Conservation (phyloP, 53 echinoderm and acorn worm genomes). For the Stichopus horrens region DNA sequence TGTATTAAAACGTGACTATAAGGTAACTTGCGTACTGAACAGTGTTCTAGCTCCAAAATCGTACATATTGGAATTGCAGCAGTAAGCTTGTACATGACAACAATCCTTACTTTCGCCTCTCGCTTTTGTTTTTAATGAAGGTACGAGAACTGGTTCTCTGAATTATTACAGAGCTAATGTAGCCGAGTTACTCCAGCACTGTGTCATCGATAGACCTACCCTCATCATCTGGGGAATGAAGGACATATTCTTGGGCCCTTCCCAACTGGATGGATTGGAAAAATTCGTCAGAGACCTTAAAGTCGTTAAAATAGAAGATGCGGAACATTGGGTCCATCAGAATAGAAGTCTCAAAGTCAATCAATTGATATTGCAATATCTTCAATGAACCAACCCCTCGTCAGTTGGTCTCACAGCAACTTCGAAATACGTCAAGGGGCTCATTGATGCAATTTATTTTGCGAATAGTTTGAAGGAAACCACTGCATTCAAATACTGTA, state of each 20-base stretch:
- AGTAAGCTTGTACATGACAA: no score
- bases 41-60: no score
- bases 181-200: neutral
- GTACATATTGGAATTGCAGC: no score
- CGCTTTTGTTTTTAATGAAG: slow-evolving; percentile 14
- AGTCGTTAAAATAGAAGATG: slow-evolving; percentile 65
- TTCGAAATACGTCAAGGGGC: no score
- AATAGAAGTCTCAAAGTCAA: slow-evolving; percentile 65
- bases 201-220: slow-evolving; percentile 56
- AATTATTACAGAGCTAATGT: slow-evolving; percentile 79
- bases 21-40: no score
- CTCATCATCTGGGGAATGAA: slow-evolving; percentile 81
- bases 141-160: slow-evolving; percentile 60
- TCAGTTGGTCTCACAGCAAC: no score
- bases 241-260: slow-evolving; percentile 54
- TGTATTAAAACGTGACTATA: no score
- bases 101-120: no score
- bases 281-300: slow-evolving; percentile 65
- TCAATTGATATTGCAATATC: slow-evolving; percentile 65
- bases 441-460: no score
- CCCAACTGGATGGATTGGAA: slow-evolving; percentile 60
- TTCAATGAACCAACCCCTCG: neutral
- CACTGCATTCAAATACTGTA: no score
- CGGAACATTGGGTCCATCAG: slow-evolving; percentile 86
- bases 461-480: no score